Evolutionary conservation across 2,888 invertebrate species (phyloP), one percentile per base, ranked within the genome.

Genomic region (Alentia gelatinosa): DNA sequence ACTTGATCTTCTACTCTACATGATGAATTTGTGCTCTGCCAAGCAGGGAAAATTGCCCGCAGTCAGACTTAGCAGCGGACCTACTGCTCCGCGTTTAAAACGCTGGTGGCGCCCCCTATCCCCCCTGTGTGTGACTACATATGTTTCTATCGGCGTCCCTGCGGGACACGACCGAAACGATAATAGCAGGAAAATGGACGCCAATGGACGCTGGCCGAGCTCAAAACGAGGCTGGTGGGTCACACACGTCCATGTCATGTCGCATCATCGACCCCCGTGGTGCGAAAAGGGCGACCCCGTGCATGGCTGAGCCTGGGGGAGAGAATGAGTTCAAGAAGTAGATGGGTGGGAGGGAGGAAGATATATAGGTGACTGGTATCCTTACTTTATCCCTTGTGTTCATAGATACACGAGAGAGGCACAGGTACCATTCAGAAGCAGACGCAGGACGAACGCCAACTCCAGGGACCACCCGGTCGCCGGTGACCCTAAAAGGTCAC

Each of bases 11-110:
- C 79, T 19, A 79, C 37, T 37, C 5, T 30, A 35, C 79, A 79
- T 79, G 79, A 79, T 79, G 79, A 79, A 79, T 79, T 79, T 79
- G 79, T 79, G 79, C 79, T n/a, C 39, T 37, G 12, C 79, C 37
- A 79, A 79, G 79, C 79, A n/a, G 79, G 35, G 9, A 79, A 30
- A 79, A 79, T 79, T 79, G 79, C 33, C 79, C 79, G 7, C 79
- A 12, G 74, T 47, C 9, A 15, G 74, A n/a, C 12, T 74, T 74
- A 74, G n/a, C 7, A 33, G 79, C 79, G 39, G 7, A n/a, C 63
- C 63, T 4, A 35, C n/a, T 74, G 30, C n/a, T n/a, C n/a, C n/a
- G n/a, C n/a, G 35, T 79, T 79, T 35, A 4, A 12, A 35, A 37
- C 12, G 33, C 33, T 30, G 79, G 30, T 30, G 30, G 63, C 5